Percentiles rank a stretch among this genome's conserved stretches.
Evolutionary conservation across 2,888 invertebrate genomes (phyloP).

Genomic region (Rhagonycha lutea): DNA sequence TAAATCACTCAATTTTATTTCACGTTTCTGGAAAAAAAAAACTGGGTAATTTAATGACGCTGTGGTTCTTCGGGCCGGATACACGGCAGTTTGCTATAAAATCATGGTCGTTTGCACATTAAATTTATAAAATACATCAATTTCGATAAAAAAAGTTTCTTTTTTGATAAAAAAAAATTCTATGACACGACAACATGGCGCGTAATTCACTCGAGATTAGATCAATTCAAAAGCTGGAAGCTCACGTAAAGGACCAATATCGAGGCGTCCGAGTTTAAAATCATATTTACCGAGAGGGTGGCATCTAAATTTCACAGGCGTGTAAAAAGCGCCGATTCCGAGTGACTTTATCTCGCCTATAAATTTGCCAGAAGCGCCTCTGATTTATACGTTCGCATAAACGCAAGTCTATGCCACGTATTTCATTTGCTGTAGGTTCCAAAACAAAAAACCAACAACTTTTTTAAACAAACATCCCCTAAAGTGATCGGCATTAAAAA

Average conservation of each 20-base stretch:
- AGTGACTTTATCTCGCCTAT: constrained; percentile 58
- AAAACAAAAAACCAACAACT: constrained; percentile 20
- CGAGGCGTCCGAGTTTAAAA: constrained; percentile 52
- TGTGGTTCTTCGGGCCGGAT: not conserved
- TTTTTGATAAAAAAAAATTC: constrained; percentile 39
- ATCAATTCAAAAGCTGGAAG: constrained; percentile 48
- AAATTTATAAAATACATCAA: not conserved
- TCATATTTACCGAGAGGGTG: constrained; percentile 53
- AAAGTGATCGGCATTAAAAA: not conserved
- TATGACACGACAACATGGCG: constrained; percentile 40
- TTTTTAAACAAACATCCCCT: not conserved
- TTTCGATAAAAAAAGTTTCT: constrained; percentile 10
- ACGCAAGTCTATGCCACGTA: constrained; percentile 38
- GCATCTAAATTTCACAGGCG: constrained; percentile 57
- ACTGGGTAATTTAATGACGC: not conserved
- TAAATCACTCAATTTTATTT: not conserved
- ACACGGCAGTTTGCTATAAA: not conserved
- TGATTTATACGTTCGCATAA: constrained; percentile 58
- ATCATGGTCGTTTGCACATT: not conserved
- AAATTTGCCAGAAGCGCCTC: constrained; percentile 58
- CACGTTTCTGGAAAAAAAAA: not conserved
- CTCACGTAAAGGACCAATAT: constrained; percentile 52
- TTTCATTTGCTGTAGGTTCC: constrained; percentile 29
- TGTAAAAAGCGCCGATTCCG: constrained; percentile 57
- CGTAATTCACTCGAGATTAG: constrained; percentile 46